These are phyloP conservation scores for Neodon shergylaensis DNA, from an alignment of 2,113 vertebrate genomes.

Conservation along the genomic window DNA sequence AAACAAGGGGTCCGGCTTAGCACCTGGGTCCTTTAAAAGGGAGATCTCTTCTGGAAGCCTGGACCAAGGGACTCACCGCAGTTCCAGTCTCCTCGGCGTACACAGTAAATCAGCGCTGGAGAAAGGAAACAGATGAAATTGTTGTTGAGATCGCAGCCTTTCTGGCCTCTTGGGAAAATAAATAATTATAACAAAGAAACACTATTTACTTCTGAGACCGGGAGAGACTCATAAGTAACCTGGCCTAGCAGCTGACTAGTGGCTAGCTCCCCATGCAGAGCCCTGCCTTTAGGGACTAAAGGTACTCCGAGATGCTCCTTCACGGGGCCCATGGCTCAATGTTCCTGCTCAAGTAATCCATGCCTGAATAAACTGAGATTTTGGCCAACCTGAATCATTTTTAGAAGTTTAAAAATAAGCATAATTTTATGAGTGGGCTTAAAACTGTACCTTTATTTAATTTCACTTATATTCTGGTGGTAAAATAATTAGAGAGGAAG, in stretches of 20 bases:
- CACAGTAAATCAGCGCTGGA: constrained; percentile 69
- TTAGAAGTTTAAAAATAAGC: constrained; percentile 58
- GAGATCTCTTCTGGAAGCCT: constrained; percentile 68
- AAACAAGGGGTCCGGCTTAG: constrained; percentile 69
- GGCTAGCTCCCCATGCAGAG: constrained; percentile 13
- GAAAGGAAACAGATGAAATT: constrained; percentile 77
- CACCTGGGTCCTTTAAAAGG: constrained; percentile 75
- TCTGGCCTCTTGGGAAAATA: constrained; percentile 76
- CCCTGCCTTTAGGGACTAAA: constrained; percentile 66
- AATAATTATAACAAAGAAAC: constrained; percentile 78
- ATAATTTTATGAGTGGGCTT: constrained; percentile 48
- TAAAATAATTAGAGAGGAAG: constrained; percentile 24
- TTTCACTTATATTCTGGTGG: neutral
- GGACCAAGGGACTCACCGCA: constrained; percentile 51
- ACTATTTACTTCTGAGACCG: constrained; percentile 76
- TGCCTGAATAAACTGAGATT: constrained; percentile 56
- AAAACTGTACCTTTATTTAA: neutral
- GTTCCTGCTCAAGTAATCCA: constrained; percentile 44
- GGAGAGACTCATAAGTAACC: constrained; percentile 74
- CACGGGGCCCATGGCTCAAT: constrained; percentile 49
- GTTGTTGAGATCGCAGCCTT: constrained; percentile 72
- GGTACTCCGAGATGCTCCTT: constrained; percentile 55
- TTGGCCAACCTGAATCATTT: constrained; percentile 59
- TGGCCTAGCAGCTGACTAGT: constrained; percentile 66
- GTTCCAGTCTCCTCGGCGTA: constrained; percentile 65